Evolutionary conservation across 1,140 invertebrate species (phyloP).

Genomic region (Solenopsis invicta): DNA sequence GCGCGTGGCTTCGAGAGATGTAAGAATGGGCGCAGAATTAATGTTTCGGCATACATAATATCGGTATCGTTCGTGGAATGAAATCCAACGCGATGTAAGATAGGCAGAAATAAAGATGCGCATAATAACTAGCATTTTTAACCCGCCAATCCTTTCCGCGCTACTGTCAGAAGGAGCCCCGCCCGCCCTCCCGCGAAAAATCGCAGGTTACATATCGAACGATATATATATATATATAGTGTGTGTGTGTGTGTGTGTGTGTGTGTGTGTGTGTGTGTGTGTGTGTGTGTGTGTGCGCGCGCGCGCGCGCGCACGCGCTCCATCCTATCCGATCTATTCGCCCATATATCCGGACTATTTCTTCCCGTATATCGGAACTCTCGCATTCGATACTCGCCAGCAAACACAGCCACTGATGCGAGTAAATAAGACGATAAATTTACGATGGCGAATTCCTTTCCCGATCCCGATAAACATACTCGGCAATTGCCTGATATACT

Average conservation of each 20-base stretch:
- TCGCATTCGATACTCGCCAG: constrained; percentile 20
- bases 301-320: too few species aligned
- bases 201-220: constrained; percentile 27
- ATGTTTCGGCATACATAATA: background rate
- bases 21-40: constrained; percentile 11
- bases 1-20: background rate
- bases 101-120: constrained; percentile 53
- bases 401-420: constrained; percentile 51
- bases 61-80: constrained; percentile 1
- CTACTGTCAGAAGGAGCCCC: background rate
- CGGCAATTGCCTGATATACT: constrained; percentile 45
- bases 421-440: constrained; percentile 73
- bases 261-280: too few species aligned
- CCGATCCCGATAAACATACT: constrained; percentile 64
- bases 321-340: background rate
- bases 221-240: too few species aligned
- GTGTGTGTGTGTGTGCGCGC: too few species aligned
- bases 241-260: too few species aligned
- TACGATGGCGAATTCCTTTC: constrained; percentile 64
- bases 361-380: constrained; percentile 28
- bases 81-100: constrained; percentile 3
- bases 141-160: background rate
- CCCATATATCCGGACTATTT: constrained; percentile 50
- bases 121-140: constrained; percentile 51
- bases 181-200: constrained; percentile 18